Percentiles rank a stretch among this genome's conserved stretches.
phyloP scores from a whole-genome alignment of 2,888 invertebrate species.

The Brachylomia viminalis region DNA sequence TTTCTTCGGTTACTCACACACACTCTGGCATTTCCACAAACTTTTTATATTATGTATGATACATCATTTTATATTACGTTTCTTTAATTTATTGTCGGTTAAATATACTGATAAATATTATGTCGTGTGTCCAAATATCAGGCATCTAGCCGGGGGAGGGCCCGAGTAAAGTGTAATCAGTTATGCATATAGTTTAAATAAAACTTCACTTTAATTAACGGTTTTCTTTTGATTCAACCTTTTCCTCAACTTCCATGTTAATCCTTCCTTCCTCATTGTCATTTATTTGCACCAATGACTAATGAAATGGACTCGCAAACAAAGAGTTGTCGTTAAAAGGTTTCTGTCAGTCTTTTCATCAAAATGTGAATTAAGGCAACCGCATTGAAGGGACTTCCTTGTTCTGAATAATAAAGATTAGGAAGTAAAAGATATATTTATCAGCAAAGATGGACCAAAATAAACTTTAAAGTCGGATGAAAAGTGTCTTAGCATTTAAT shows the following conservation, averaged over 20 bases:
- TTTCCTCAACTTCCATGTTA: slow-evolving; percentile 33
- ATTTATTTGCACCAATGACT: slow-evolving; percentile 56
- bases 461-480: slow-evolving; percentile 61
- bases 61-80: too few species aligned
- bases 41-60: too few species aligned
- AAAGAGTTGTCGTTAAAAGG: slow-evolving; percentile 43
- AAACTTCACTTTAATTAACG: slow-evolving; percentile 35
- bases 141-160: too few species aligned
- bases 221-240: slow-evolving; percentile 31
- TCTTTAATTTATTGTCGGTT: too few species aligned
- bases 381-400: slow-evolving; percentile 18
- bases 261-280: slow-evolving; percentile 21
- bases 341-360: slow-evolving; percentile 37
- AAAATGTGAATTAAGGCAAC: slow-evolving; percentile 40
- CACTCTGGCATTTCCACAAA: too few species aligned
- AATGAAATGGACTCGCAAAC: slow-evolving; percentile 55
- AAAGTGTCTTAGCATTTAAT: slow-evolving; percentile 75
- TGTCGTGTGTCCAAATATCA: too few species aligned
- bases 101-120: too few species aligned
- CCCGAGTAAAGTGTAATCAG: slow-evolving; percentile 32
- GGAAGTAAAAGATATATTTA: slow-evolving; percentile 44
- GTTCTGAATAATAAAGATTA: slow-evolving; percentile 42
- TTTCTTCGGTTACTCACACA: too few species aligned
- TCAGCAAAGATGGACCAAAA: slow-evolving; percentile 37
- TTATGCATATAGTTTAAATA: slow-evolving; percentile 40